phyloP scores from a whole-genome alignment of 2,113 vertebrate genomes.

The Prionailurus viverrinus region DNA sequence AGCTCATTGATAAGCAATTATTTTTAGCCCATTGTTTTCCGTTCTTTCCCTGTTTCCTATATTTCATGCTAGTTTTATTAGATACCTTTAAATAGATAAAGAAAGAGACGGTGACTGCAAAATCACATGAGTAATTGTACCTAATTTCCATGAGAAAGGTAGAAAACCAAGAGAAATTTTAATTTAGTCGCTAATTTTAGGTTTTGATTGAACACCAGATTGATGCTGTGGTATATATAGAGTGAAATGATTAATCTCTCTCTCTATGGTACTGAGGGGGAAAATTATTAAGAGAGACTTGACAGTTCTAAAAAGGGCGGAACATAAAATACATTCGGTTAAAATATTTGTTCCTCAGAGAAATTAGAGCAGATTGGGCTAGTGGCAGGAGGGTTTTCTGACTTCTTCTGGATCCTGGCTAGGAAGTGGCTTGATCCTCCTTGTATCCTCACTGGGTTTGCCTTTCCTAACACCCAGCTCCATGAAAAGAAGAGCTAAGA shows the following conservation, averaged over 20 bases:
- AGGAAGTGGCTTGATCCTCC: fast-evolving
- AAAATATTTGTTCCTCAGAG: constrained; percentile 40
- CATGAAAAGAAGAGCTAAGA: background rate
- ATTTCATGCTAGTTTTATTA: background rate
- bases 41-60: background rate
- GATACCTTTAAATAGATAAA: constrained; percentile 34
- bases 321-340: constrained; percentile 43
- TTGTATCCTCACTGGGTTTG: background rate
- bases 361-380: background rate
- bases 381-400: background rate
- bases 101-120: background rate
- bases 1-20: background rate
- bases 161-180: constrained; percentile 34
- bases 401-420: background rate
- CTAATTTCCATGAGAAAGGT: constrained; percentile 50
- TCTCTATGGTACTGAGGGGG: background rate
- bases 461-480: background rate
- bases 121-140: background rate
- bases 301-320: constrained; percentile 4
- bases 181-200: constrained; percentile 58
- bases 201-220: constrained; percentile 38
- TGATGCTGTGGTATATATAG: background rate
- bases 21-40: background rate
- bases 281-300: constrained; percentile 14
- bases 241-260: constrained; percentile 54